phyloP scores from a whole-genome alignment of 2,797 vertebrate genomes.

The Helostoma temminkii region DNA sequence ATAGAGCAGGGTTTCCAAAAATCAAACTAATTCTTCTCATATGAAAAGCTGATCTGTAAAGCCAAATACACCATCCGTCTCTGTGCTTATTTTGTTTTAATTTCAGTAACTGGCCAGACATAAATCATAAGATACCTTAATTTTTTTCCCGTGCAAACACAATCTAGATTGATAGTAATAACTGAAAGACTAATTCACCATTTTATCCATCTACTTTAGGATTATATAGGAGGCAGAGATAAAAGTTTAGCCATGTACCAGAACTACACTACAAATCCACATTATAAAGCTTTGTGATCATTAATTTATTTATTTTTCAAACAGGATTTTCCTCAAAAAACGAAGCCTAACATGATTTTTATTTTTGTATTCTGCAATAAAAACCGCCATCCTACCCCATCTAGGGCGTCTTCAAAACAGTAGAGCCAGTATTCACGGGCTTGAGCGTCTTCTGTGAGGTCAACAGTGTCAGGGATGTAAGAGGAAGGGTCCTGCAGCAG shows the following conservation, averaged over 20 bases:
- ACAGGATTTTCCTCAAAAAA: neutral
- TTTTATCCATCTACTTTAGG: neutral
- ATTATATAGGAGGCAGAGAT: no score
- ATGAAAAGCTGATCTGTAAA: neutral
- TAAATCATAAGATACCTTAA: no score
- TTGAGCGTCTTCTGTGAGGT: slow-evolving; percentile 92
- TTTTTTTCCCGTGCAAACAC: neutral
- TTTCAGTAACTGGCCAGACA: no score
- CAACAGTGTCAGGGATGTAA: slow-evolving; percentile 95
- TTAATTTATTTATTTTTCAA: neutral
- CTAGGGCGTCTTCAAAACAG: slow-evolving; percentile 97
- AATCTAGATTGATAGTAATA: neutral
- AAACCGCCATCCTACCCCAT: slow-evolving; percentile 85
- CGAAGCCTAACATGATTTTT: neutral
- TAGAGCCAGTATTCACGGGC: slow-evolving; percentile 97
- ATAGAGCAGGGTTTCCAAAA: neutral
- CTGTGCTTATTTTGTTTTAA: no score
- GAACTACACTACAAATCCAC: neutral
- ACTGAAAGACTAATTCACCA: neutral
- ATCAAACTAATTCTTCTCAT: neutral
- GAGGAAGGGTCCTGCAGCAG: slow-evolving; percentile 93
- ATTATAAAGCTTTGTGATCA: no score
- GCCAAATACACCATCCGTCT: neutral
- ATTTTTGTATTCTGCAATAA: neutral
- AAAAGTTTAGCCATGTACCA: neutral